Conservation (phyloP, 2,888 invertebrate species). For the Chymomyza fuscimana region DNA sequence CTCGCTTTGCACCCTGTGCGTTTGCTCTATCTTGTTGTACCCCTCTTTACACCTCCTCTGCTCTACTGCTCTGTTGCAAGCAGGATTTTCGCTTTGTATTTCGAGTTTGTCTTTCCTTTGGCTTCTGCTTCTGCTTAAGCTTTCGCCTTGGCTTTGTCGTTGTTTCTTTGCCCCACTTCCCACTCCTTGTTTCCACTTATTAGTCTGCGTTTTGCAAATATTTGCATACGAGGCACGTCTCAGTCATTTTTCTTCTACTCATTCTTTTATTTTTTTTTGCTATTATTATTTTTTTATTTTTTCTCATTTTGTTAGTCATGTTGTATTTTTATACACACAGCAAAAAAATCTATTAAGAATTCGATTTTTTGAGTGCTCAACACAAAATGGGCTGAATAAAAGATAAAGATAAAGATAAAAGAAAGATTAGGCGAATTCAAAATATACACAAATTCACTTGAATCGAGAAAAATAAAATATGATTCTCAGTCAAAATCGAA, state of each 20-base stretch:
- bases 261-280: conserved; percentile 39
- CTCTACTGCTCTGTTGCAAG: conserved; percentile 7
- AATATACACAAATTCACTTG: no score
- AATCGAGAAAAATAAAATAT: no score
- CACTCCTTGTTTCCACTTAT: conserved; percentile 48
- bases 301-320: conserved; percentile 51
- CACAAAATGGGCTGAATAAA: no score
- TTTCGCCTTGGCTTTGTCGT: conserved; percentile 11
- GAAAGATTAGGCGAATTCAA: no score
- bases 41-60: conserved; percentile 15
- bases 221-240: conserved; percentile 76
- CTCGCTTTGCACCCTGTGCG: conserved; percentile 38
- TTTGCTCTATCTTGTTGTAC: background rate
- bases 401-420: no score
- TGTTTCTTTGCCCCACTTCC: background rate
- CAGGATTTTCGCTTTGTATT: conserved; percentile 24
- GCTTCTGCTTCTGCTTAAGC: conserved; percentile 4
- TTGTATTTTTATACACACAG: conserved; percentile 15
- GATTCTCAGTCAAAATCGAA: no score
- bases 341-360: conserved; percentile 13
- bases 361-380: conserved; percentile 21
- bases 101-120: conserved; percentile 23
- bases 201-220: conserved; percentile 73
- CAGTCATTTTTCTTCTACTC: conserved; percentile 63
- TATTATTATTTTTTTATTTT: conserved; percentile 41